Evolutionary conservation across 1,140 invertebrate genomes (phyloP).

Genomic region (Cecropterus lyciades): DNA sequence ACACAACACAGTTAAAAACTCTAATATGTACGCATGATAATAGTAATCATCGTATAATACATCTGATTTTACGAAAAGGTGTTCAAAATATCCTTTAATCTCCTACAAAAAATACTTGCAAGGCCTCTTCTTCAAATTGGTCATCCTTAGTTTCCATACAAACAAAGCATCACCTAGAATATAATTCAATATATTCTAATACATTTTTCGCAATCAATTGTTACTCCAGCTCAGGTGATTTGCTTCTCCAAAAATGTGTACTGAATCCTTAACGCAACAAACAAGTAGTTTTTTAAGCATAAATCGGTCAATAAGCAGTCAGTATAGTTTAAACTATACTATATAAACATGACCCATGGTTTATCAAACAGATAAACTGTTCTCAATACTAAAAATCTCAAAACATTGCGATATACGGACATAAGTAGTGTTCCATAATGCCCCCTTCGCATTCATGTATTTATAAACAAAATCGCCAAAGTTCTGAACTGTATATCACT

Average conservation of each 20-base stretch:
- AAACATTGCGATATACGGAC: constrained; percentile 1
- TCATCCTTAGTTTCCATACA: neutral
- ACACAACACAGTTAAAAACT: neutral
- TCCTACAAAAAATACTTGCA: neutral
- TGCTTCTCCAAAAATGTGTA: neutral
- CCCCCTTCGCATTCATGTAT: neutral
- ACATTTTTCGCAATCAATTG: neutral
- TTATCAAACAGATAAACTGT: constrained; percentile 13
- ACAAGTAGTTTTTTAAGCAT: neutral
- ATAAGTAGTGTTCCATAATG: constrained; percentile 16
- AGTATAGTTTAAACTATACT: neutral
- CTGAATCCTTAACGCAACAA: neutral
- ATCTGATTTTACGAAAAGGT: neutral
- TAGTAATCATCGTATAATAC: neutral
- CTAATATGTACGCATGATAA: neutral
- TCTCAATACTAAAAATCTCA: constrained; percentile 2
- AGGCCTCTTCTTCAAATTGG: neutral
- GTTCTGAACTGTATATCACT: constrained; percentile 24
- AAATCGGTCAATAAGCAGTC: neutral
- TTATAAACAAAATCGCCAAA: neutral
- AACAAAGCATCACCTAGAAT: neutral
- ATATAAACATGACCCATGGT: constrained; percentile 27
- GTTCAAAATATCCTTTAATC: neutral
- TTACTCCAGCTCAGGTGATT: neutral
- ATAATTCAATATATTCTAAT: neutral